Percentiles rank a stretch among this genome's conserved stretches.
phyloP scores from a whole-genome alignment of 35 echinoderm and acorn worm genomes.

The Chiridota heheva region DNA sequence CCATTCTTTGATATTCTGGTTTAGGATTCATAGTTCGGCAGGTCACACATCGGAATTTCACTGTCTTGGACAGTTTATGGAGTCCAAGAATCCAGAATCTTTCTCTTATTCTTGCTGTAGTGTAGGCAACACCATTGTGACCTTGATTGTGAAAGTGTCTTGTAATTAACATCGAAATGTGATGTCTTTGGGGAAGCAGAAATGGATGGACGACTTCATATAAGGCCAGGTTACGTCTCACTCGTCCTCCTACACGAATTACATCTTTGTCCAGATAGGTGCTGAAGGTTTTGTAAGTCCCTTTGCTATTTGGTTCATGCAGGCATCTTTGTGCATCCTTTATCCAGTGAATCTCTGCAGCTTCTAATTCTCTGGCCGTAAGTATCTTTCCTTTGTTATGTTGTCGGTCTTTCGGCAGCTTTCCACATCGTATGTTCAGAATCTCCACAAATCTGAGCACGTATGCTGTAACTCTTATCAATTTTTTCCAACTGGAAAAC shows the following conservation, averaged over 20 bases:
- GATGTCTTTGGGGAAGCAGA: conserved; percentile 25
- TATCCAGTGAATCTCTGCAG: conserved; percentile 40
- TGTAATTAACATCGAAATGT: conserved; percentile 20
- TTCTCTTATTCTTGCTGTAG: conserved; percentile 28
- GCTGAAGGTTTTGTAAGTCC: conserved; percentile 56
- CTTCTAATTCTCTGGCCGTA: conserved; percentile 19
- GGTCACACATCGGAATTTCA: conserved; percentile 41
- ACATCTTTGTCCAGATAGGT: conserved; percentile 47
- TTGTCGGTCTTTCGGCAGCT: not conserved
- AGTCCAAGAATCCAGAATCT: conserved; percentile 39
- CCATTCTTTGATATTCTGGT: conserved; percentile 57
- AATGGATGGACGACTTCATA: conserved; percentile 61
- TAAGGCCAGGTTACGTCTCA: not conserved
- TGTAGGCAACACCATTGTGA: conserved; percentile 33
- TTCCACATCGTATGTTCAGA: conserved; percentile 26
- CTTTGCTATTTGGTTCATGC: conserved; percentile 20
- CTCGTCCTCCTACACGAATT: conserved; percentile 62
- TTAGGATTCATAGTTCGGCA: conserved; percentile 40
- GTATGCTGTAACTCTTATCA: conserved; percentile 76
- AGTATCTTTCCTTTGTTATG: conserved; percentile 20
- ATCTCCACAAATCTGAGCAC: conserved; percentile 56
- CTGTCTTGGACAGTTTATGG: conserved; percentile 37
- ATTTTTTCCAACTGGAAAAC: conserved; percentile 46
- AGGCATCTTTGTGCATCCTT: conserved; percentile 50
- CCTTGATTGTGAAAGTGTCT: conserved; percentile 8